Evolutionary conservation across 35 echinoderm and acorn worm species (phyloP), one percentile per base, ranked within the genome.

Genomic region (Stichopus chloronotus): DNA sequence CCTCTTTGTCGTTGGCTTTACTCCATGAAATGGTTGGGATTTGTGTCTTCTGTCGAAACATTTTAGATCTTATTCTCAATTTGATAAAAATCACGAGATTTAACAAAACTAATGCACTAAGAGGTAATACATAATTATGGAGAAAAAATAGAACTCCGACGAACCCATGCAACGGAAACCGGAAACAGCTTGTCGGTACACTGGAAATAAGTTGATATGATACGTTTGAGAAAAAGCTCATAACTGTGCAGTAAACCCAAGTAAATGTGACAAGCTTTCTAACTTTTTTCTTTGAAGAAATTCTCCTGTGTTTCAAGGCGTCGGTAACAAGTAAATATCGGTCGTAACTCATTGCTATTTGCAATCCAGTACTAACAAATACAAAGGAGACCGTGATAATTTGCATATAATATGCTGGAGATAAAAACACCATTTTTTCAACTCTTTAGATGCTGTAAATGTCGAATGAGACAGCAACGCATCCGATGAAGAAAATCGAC

Each of bases 261-360:
- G 22, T 4, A 9, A 58, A 22, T 8, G 19, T 9, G 7, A 85
- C 8, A 58, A 19, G 55, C n/a, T 17, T 58, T 58, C 55, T 85
- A 14, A 23, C 58, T 58, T 55, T 85, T 55, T n/a, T 85, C 14
- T n/a, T 58, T n/a, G 82, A 58, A 19, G 58, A 19, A 19, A 58
- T 57, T 2, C 12, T 58, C 24, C 7, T 85, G 52, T 85, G n/a
- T 20, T n/a, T 6, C 20, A 85, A 85, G 13, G 52, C 82, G 58
- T 85, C 82, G 21, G 82, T 58, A 17, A 85, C 58, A 2, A 85
- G 14, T 20, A 58, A 19, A 55, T 85, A 85, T 5, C 82, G 82
- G 55, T 85, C 82, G 55, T 85, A 59, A 19, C 82, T 85, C 82
- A 85, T 85, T 25, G 58, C 55, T 8, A 85, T 23, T 10, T 56